phyloP scores from a whole-genome alignment of 2,888 invertebrate species.

The Eupithecia insigniata region DNA sequence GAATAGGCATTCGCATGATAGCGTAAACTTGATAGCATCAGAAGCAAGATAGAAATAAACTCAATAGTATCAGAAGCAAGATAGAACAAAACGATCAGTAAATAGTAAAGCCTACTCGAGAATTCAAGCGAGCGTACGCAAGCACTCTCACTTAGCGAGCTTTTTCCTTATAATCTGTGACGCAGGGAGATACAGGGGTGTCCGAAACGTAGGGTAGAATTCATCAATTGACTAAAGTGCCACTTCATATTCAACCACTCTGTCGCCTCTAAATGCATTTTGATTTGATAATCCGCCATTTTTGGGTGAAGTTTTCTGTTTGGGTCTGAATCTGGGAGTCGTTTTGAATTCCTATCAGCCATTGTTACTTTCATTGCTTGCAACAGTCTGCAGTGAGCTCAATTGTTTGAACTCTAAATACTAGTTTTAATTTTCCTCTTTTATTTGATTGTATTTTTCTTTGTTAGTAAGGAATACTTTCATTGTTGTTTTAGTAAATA shows the following conservation, averaged over 20 bases:
- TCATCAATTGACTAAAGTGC: constrained; percentile 50
- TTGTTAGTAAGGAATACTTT: too few relatives aligned
- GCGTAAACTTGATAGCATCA: background rate
- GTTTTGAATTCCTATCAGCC: background rate
- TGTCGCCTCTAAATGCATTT: constrained; percentile 42
- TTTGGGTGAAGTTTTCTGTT: constrained; percentile 23
- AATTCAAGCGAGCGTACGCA: background rate
- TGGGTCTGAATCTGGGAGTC: background rate
- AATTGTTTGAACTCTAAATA: too few relatives aligned
- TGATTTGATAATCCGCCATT: constrained; percentile 45
- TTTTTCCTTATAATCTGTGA: constrained; percentile 27
- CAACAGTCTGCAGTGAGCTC: too few relatives aligned
- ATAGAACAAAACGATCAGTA: constrained; percentile 5
- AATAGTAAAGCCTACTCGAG: constrained; percentile 12
- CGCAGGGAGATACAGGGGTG: constrained; percentile 23
- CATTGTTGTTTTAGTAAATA: background rate
- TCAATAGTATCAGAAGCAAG: background rate
- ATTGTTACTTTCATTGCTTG: too few relatives aligned
- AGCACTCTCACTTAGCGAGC: constrained; percentile 13
- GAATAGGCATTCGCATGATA: background rate
- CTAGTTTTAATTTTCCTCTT: too few relatives aligned
- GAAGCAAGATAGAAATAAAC: background rate
- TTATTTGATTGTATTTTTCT: too few relatives aligned
- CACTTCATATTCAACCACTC: constrained; percentile 47
- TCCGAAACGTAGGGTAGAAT: constrained; percentile 39